Percentiles rank a stretch among this genome's conserved stretches.
These are phyloP conservation scores for Oryzias dopingdopingensis DNA, from an alignment of 2,797 vertebrate genomes.

Conservation along the genomic window DNA sequence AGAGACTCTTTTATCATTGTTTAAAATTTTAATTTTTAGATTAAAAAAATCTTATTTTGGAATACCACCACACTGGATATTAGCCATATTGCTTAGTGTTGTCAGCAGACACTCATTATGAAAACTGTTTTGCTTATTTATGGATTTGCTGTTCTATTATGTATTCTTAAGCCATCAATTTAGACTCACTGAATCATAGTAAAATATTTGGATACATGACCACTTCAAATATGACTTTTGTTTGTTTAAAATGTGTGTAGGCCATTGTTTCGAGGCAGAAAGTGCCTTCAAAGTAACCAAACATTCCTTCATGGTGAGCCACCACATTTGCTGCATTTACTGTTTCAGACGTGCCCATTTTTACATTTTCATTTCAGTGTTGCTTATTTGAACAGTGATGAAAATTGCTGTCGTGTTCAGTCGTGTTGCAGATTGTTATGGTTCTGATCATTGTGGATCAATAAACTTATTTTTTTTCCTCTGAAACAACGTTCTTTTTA, in stretches of 20 bases:
- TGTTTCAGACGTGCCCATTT: constrained; percentile 44
- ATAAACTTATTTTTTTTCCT: constrained; percentile 73
- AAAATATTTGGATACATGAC: constrained; percentile 39
- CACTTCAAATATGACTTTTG: constrained; percentile 48
- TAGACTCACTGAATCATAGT: constrained; percentile 26
- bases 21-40: constrained; percentile 7
- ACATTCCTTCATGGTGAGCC: constrained; percentile 71
- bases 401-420: constrained; percentile 71
- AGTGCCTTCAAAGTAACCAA: constrained; percentile 72
- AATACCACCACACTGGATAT: constrained; percentile 55
- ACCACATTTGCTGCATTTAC: constrained; percentile 47
- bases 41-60: constrained; percentile 33
- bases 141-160: constrained; percentile 47
- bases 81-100: constrained; percentile 68
- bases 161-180: constrained; percentile 19
- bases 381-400: constrained; percentile 64
- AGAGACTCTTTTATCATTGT: not conserved
- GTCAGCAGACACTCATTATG: constrained; percentile 44
- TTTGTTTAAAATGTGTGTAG: constrained; percentile 46
- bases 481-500: constrained; percentile 11
- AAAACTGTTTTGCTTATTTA: constrained; percentile 45
- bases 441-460: constrained; percentile 72
- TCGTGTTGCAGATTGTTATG: constrained; percentile 71
- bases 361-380: constrained; percentile 31
- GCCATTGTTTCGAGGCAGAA: constrained; percentile 69